These are phyloP conservation scores for Lampris incognitus DNA, from an alignment of 2,113 vertebrate genomes.

Conservation along the genomic window DNA sequence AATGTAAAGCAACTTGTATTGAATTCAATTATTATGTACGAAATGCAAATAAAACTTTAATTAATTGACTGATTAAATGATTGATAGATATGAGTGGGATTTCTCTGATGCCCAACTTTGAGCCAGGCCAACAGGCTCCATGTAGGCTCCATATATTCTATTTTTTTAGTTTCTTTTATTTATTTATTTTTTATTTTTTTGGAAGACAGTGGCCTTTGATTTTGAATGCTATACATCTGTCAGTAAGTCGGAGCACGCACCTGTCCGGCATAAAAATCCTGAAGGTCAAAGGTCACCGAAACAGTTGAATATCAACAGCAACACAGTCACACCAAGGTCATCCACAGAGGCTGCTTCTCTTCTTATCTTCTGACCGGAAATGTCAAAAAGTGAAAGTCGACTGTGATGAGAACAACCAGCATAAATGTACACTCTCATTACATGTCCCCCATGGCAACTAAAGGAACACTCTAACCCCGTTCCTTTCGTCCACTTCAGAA, in stretches of 20 bases:
- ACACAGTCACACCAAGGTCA: conserved; percentile 16
- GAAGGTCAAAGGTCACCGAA: conserved; percentile 48
- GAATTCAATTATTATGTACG: no score
- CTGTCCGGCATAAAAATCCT: conserved; percentile 34
- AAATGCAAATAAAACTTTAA: no score
- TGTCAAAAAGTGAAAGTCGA: background rate
- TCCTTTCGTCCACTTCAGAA: background rate
- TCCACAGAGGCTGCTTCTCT: background rate
- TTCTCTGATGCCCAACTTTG: no score
- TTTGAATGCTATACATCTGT: conserved; percentile 10
- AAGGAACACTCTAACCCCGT: no score
- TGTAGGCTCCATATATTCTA: no score
- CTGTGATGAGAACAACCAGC: background rate
- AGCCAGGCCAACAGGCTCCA: no score
- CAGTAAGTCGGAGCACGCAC: conserved; percentile 5
- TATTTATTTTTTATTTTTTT: background rate
- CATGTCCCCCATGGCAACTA: no score
- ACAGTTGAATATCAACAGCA: conserved; percentile 60
- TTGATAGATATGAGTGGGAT: no score
- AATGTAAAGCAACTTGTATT: no score
- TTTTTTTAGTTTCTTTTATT: no score
- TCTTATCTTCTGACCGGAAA: background rate
- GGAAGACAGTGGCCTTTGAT: background rate
- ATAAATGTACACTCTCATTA: no score
- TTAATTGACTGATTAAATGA: no score